Base-by-base conservation (phyloP, 2,113 vertebrate genomes). In the Synchiropus splendidus region DNA sequence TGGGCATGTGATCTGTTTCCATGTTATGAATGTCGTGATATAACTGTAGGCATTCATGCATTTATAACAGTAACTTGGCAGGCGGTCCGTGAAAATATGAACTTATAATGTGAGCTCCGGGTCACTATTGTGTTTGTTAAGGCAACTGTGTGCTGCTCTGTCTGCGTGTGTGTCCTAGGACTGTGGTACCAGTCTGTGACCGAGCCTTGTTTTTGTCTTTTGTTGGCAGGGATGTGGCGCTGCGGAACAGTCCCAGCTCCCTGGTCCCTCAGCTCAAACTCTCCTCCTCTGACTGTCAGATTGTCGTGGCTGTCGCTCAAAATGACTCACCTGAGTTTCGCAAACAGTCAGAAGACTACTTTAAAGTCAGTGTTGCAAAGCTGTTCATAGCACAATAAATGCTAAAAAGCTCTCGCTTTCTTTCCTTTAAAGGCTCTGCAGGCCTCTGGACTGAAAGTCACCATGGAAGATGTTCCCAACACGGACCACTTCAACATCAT, bases 251-350 rank as follows among this genome's bases (percentile, higher is more conserved):
- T 48, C 95, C 94, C 2, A 80, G 84, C 61, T 51, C 38, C 38
- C 44, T 49, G 10, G 36, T 94, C 48, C 31, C 77, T 4, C 67
- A 44, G 0, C 58, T 83, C 2, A 67, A 10, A 4, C 33, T 21
- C 2, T 67, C 48, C 16, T 56, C 50, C 1, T 53, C 51, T 2
- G 36, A 31, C 1, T 92, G 85, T 4, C 58, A 61, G n/a, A 66
- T 94, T 10, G 63, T 90, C 0, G 58, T 98, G 15, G 75, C 79
- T 0, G 61, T 94, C 41, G 94, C 89, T 10, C 83, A 97, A 45
- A 70, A 95, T 0, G 94, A 98, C 69, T 90, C 91, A 10, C 85
- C 88, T 0, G 92, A 96, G 60, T 98, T 94, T 41, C 84, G 70
- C 18, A 82, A 80, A 14, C 95, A 97, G 48, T 91, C 95, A 0